phyloP scores from a whole-genome alignment of 1,140 invertebrate species.

The Lepidurus apus region DNA sequence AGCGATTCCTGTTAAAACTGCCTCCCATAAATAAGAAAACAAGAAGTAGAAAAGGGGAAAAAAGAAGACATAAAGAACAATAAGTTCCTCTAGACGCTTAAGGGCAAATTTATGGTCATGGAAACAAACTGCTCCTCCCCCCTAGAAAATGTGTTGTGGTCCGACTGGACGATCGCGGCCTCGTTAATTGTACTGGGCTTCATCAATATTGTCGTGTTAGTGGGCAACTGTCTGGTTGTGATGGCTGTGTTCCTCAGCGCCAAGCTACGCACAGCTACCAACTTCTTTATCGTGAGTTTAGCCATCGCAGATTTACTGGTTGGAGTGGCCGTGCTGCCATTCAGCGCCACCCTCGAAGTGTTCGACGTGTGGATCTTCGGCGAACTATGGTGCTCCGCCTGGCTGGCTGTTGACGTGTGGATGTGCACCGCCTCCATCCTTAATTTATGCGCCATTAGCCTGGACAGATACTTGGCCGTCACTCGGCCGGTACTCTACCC shows the following conservation, averaged over 20 bases:
- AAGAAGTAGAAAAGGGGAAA: not conserved
- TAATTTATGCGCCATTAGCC: slow-evolving; percentile 83
- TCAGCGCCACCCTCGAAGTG: slow-evolving; percentile 83
- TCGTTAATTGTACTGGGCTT: slow-evolving; percentile 69
- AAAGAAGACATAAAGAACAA: not conserved
- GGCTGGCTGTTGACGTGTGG: slow-evolving; percentile 92
- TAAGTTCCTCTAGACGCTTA: not conserved
- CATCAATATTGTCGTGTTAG: slow-evolving; percentile 78
- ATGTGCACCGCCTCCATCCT: slow-evolving; percentile 94
- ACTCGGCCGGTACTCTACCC: slow-evolving; percentile 90
- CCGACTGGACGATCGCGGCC: slow-evolving; percentile 62
- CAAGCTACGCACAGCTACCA: slow-evolving; percentile 86
- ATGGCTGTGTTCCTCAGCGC: slow-evolving; percentile 79
- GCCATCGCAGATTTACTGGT: slow-evolving; percentile 88
- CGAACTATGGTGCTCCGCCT: slow-evolving; percentile 83
- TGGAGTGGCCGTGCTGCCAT: slow-evolving; percentile 82
- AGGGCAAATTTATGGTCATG: slow-evolving; percentile 6
- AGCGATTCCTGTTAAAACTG: too few species aligned
- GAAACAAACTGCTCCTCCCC: slow-evolving; percentile 62
- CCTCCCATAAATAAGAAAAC: too few species aligned
- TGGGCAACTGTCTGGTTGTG: slow-evolving; percentile 86
- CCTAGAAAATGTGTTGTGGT: slow-evolving; percentile 68
- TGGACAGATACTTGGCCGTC: slow-evolving; percentile 91
- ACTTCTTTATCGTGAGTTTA: slow-evolving; percentile 89
- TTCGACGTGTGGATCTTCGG: slow-evolving; percentile 87